These are phyloP conservation scores for Raja brachyura DNA, from an alignment of 2,113 vertebrate species.

Conservation along the genomic window DNA sequence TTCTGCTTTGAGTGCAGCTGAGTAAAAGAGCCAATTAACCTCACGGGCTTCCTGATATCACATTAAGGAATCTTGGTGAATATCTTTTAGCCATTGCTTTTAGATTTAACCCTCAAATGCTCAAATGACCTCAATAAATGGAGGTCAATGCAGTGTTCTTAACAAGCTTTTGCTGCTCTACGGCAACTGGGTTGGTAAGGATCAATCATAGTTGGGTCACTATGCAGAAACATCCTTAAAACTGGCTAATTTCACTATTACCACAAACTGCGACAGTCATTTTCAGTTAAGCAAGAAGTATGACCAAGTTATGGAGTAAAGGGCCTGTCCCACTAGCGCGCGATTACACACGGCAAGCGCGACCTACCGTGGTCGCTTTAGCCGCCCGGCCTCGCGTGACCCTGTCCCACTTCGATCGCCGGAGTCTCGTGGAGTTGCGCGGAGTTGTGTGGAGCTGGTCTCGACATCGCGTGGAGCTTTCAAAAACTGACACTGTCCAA, in stretches of 20 bases:
- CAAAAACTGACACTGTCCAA: no score
- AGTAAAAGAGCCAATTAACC: not conserved
- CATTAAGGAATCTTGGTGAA: not conserved
- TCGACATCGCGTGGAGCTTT: no score
- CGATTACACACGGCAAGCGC: no score
- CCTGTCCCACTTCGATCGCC: no score
- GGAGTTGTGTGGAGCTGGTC: no score
- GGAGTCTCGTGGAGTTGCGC: no score
- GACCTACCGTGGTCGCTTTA: no score
- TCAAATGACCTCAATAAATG: not conserved
- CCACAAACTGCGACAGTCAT: not conserved
- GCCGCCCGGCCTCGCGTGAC: no score
- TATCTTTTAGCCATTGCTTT: not conserved
- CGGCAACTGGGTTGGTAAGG: not conserved
- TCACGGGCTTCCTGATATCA: not conserved
- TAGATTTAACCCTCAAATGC: not conserved
- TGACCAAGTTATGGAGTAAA: not conserved
- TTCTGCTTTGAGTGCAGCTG: constrained; percentile 20
- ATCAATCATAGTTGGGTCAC: not conserved
- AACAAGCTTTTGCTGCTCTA: not conserved
- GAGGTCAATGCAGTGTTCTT: not conserved
- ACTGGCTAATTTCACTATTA: not conserved
- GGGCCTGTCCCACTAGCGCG: no score
- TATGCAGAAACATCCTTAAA: not conserved
- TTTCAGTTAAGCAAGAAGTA: no score